Base-by-base conservation (phyloP, 1,140 invertebrate genomes). In the Lepidurus apus region DNA sequence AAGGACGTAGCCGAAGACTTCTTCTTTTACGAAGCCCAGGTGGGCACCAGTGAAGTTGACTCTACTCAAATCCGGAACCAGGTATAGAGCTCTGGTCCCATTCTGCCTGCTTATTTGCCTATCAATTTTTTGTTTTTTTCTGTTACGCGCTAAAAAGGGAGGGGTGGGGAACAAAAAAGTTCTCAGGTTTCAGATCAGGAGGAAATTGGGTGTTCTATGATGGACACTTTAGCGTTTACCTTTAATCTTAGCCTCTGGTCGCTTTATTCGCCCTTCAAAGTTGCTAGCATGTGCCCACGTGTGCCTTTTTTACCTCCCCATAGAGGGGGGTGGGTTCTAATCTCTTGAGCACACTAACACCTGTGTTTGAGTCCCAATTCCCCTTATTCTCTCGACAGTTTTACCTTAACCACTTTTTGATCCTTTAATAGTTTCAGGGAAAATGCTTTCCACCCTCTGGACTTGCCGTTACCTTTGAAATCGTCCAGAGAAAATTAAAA, bases 291-390 rank as follows among this genome's bases (percentile, higher is more conserved):
- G 21, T 65, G 47, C 8, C 34, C 53, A 65, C 53, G 53, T 65
- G 53, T 65, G 21, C 53, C 34, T 34, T 34, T 34, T 34, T 34
- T 34, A 34, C 34, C 4, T 34, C 34, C 34, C 34, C 34, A 34
- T 34, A 34, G 34, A 34, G 34, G 34, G 34, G 34, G 53, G 53
- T 65, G 53, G 53, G 17, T 65, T 21, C 17, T 65, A 65, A 65
- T 65, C 53, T 65, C 13, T 65, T 65, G 53, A 65, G 53, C 53
- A 65, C 53, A 65, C 53, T 65, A 65, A 21, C 53, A 65, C 53
- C 53, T 65, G 53, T 65, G 53, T 65, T 65, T 65, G 53, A 65
- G 17, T 65, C 53, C 53, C 53, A 65, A 7, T 17, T 13, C 53
- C 8, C 17, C 53, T 13, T 65, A 65, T 21, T 65, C 21, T 65